These are phyloP conservation scores for Cryptocephalus moraei DNA, from an alignment of 2,888 invertebrate genomes.

Conservation along the genomic window DNA sequence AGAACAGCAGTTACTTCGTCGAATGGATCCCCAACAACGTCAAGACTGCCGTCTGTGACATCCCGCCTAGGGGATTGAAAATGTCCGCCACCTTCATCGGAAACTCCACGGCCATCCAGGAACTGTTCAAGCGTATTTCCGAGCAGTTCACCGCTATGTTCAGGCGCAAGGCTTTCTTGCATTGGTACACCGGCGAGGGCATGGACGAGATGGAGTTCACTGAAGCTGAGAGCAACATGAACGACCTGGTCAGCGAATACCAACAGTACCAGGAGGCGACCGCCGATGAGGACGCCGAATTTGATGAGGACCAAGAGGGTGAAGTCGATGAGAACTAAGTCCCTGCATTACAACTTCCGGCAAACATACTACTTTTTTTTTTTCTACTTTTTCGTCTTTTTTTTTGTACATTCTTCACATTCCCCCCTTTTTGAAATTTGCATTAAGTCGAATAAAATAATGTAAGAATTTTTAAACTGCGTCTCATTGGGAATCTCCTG, in stretches of 20 bases:
- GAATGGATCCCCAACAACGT: slow-evolving; percentile 77
- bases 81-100: slow-evolving; percentile 93
- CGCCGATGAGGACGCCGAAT: slow-evolving; percentile 80
- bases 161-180: slow-evolving; percentile 91
- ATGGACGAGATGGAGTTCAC: slow-evolving; percentile 98
- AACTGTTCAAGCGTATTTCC: slow-evolving; percentile 80
- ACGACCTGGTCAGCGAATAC: slow-evolving; percentile 82
- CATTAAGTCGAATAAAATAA: too few relatives aligned
- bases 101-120: slow-evolving; percentile 86
- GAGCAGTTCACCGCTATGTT: slow-evolving; percentile 92
- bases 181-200: slow-evolving; percentile 96
- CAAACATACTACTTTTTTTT: too few relatives aligned
- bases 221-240: slow-evolving; percentile 93
- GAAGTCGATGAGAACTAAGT: slow-evolving; percentile 43
- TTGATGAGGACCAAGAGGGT: slow-evolving; percentile 62
- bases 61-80: slow-evolving; percentile 81
- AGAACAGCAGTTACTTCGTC: slow-evolving; percentile 50
- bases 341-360: too few relatives aligned
- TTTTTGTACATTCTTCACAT: too few relatives aligned
- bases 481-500: too few relatives aligned
- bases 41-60: slow-evolving; percentile 87
- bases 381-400: too few relatives aligned
- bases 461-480: too few relatives aligned
- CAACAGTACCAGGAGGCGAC: slow-evolving; percentile 91
- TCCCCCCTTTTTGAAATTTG: too few relatives aligned